Base-by-base conservation (phyloP, 2,797 vertebrate species). In the Salmo trutta region DNA sequence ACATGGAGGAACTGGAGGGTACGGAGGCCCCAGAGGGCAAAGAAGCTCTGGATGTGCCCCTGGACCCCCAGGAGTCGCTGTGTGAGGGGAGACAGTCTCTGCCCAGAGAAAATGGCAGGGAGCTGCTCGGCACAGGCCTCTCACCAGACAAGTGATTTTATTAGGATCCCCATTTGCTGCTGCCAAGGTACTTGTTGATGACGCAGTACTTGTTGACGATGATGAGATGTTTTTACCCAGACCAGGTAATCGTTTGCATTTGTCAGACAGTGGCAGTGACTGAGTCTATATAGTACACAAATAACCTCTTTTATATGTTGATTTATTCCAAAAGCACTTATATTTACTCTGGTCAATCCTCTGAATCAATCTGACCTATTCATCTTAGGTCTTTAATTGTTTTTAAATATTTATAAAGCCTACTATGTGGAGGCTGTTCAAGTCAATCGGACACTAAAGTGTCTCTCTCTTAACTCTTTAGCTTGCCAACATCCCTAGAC, bases 1-100 rank as follows among this genome's bases (percentile, higher is more conserved):
- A 93, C 89, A 93, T 93, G 84, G 96, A 97, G 89, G 96, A 96
- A 17, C 83, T 78, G 70, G 77, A 78, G 4, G 66, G 59, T 76
- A 82, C 80, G 21, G 67, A 31, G 79, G 84, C 80, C 73, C 81
- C 83, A 0, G 85, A 85, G 73, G 79, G 17, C 17, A 81, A 81
- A 0, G 85, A 85, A 67, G 79, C 16, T 21, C 81, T 80, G 4
- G 65, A 68, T 31, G 85, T 84, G 73, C 47, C 78, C 31, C 81
- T 76, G 24, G 82, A 77, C 75, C 75, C 80, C 3, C 75, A 80
- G 80, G 75, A 80, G 31, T 24, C 73, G 67, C 77, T 75, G 31
- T 79, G 79, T 71, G 85, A 80, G 75, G 85, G 85, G 74, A 29
- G 24, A 68, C 86, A 87, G 80, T 75, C 72, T 51, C 71, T 77